Conservation (phyloP, 1,140 invertebrate genomes). For the Conus betulinus region DNA sequence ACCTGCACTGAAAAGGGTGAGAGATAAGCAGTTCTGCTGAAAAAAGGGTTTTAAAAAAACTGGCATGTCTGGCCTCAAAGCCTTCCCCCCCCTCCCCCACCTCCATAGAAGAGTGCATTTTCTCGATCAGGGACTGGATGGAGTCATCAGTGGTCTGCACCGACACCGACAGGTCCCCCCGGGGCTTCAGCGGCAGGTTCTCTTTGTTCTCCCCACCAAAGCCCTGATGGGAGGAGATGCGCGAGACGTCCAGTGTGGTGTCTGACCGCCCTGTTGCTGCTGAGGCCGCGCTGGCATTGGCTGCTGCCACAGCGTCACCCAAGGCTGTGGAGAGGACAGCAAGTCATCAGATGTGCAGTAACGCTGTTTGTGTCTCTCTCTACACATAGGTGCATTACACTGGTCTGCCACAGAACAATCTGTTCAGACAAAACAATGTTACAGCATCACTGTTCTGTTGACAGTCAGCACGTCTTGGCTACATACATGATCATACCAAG, state of each 20-base stretch:
- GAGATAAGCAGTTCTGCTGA: too few species aligned
- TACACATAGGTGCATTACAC: too few species aligned
- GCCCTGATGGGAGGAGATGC: background rate
- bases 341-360: background rate
- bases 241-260: background rate
- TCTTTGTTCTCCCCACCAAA: slow-evolving; percentile 48
- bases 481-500: too few species aligned
- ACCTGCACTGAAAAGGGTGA: too few species aligned
- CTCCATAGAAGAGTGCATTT: slow-evolving; percentile 63
- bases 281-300: slow-evolving; percentile 46
- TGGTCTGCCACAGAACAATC: too few species aligned
- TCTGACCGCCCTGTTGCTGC: background rate
- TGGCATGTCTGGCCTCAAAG: background rate
- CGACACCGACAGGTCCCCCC: background rate
- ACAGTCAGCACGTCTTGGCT: too few species aligned
- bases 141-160: slow-evolving; percentile 47
- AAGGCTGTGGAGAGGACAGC: slow-evolving; percentile 53
- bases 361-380: too few species aligned
- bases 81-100: slow-evolving; percentile 37
- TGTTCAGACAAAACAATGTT: too few species aligned
- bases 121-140: slow-evolving; percentile 65
- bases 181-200: slow-evolving; percentile 38
- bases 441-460: too few species aligned
- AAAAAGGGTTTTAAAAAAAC: too few species aligned
- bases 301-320: slow-evolving; percentile 58